Conservation (phyloP, 2,888 invertebrate species). For the Eubasilissa splendida region DNA sequence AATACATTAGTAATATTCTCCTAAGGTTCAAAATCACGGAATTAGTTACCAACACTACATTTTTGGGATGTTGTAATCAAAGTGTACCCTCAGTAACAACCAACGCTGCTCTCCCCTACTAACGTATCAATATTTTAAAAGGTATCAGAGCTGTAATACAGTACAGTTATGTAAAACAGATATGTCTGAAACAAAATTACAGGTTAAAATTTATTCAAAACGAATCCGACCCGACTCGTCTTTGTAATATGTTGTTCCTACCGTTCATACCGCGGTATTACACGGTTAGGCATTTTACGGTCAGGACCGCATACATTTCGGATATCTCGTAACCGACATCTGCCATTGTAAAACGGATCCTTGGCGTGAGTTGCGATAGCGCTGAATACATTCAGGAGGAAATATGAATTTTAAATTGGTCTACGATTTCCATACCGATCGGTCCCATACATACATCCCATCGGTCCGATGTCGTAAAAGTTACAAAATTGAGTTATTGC, state of each 20-base stretch:
- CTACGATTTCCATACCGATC: slow-evolving; percentile 27
- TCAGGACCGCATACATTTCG: slow-evolving; percentile 18
- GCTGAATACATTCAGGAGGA: slow-evolving; percentile 23
- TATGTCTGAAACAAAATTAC: slow-evolving; percentile 23
- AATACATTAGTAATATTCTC: too few species aligned
- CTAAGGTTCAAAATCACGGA: too few species aligned
- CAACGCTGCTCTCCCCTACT: too few species aligned
- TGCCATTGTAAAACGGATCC: slow-evolving; percentile 17
- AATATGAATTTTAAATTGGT: slow-evolving; percentile 34
- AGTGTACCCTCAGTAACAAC: too few species aligned
- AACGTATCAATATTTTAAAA: too few species aligned
- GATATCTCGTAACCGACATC: slow-evolving; percentile 29
- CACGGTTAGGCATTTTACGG: slow-evolving; percentile 25
- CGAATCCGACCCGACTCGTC: slow-evolving; percentile 28
- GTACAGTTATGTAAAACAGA: slow-evolving; percentile 14
- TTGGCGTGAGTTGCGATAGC: slow-evolving; percentile 35
- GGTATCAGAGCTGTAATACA: too few species aligned
- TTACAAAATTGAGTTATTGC: slow-evolving; percentile 12
- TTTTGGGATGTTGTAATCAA: too few species aligned
- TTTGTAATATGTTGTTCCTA: slow-evolving; percentile 27
- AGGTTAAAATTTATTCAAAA: slow-evolving; percentile 34
- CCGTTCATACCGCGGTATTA: slow-evolving; percentile 19
- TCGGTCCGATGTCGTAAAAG: slow-evolving; percentile 24
- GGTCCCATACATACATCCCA: background rate
- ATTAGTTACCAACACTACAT: too few species aligned